Base-by-base conservation (phyloP, 1,140 invertebrate genomes). In the Archivesica marissinica region DNA sequence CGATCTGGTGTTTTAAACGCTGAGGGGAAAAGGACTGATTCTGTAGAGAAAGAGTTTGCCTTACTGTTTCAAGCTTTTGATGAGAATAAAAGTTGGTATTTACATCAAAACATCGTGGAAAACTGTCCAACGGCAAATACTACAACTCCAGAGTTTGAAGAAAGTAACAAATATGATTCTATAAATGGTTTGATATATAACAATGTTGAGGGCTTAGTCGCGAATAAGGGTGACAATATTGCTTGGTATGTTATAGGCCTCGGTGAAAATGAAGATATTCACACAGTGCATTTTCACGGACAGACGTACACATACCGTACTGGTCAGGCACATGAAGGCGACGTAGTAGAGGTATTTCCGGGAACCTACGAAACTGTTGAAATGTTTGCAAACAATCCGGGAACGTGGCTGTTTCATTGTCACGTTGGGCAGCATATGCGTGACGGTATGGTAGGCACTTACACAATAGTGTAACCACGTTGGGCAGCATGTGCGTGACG, bases 201-300 rank as follows among this genome's bases (percentile, higher is more conserved):
- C 61, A 92, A 92, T 64, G 77, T 91, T 0, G 74, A 86, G 44
- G 90, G 90, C 9, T 50, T 92, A 47, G 84, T 89, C 17, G 89
- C 91, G 47, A 56, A 72, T 38, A 54, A 85, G 23, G 88, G 90
- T 47, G 88, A 91, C 25, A 61, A 87, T 25, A 90, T 88, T 4
- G 90, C 88, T n/a, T 92, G 90, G 90, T 92, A 92, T 54, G 54
- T 93, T 9, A 70, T 93, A 13, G 90, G 90, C 1, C 84, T 92
- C 25, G 92, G 92, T 4, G 87, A 88, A 15, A 89, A 89, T 47
- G 59, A 83, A 30, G 92, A 93, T 68, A 88, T 91, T 80, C 92
- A 93, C 59, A 91, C 92, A 0, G 91, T 89, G 13, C 92, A 93
- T 78, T 91, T 93, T 83, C 92, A 93, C 82, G 92, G 91, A 9